These are phyloP conservation scores for Calliopsis andreniformis DNA, from an alignment of 1,140 invertebrate genomes.

Conservation along the genomic window DNA sequence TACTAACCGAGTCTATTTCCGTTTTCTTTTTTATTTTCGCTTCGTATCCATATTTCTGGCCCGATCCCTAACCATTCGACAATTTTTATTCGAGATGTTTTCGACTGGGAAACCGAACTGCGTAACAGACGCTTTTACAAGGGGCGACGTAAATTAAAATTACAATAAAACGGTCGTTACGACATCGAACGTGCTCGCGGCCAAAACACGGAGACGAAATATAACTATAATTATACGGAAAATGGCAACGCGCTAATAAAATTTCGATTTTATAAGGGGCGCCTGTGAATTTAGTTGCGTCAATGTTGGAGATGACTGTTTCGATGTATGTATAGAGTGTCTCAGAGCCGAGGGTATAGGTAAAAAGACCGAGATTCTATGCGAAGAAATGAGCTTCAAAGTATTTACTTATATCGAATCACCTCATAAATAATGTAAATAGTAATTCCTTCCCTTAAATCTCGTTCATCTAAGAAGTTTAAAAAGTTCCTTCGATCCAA, in stretches of 20 bases:
- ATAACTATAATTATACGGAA: slow-evolving; percentile 2
- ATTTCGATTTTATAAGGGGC: not conserved
- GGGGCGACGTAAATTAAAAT: slow-evolving; percentile 7
- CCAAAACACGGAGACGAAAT: not conserved
- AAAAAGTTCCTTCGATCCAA: too few species aligned
- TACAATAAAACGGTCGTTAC: slow-evolving; percentile 5
- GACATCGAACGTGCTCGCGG: too few species aligned
- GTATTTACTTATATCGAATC: too few species aligned
- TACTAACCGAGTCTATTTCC: slow-evolving; percentile 30
- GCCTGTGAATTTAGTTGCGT: not conserved
- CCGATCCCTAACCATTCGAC: not conserved
- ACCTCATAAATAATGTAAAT: too few species aligned
- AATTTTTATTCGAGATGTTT: not conserved
- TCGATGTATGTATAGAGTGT: too few species aligned
- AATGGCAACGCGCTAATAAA: not conserved
- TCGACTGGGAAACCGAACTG: not conserved
- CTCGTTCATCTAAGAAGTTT: too few species aligned
- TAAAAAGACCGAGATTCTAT: too few species aligned
- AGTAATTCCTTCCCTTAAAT: too few species aligned
- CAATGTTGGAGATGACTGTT: too few species aligned
- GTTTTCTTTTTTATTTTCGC: not conserved
- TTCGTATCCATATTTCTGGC: not conserved
- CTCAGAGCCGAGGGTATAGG: too few species aligned
- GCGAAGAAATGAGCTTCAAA: too few species aligned
- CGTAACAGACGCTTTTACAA: not conserved